These are phyloP conservation scores for Nothobranchius kuhntae DNA, from an alignment of 2,113 vertebrate genomes.

Conservation along the genomic window DNA sequence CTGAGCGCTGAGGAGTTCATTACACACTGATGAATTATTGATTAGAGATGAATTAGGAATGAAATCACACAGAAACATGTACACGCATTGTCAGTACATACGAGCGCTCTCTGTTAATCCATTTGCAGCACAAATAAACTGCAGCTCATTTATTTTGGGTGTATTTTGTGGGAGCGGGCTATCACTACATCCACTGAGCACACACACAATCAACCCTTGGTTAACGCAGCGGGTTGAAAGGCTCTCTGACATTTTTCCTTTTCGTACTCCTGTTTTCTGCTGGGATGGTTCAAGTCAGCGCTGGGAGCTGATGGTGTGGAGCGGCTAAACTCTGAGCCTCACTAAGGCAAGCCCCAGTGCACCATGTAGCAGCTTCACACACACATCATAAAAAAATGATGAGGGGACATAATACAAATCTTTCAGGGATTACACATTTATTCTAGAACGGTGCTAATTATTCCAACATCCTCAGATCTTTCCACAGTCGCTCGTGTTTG, in stretches of 20 bases:
- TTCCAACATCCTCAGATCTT: constrained; percentile 28
- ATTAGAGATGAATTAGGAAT: constrained; percentile 54
- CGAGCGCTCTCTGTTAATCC: constrained; percentile 6
- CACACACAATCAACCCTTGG: neutral
- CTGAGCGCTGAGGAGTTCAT: constrained; percentile 55
- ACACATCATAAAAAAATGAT: constrained; percentile 46
- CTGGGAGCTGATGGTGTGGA: constrained; percentile 12
- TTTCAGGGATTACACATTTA: constrained; percentile 45
- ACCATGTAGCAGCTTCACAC: constrained; percentile 22
- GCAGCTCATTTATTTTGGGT: neutral
- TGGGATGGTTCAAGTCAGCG: constrained; percentile 28
- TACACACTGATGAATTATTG: constrained; percentile 63
- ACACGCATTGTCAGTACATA: constrained; percentile 15
- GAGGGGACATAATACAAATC: constrained; percentile 38
- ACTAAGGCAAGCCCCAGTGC: constrained; percentile 22
- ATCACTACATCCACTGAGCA: constrained; percentile 21
- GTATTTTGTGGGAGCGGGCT: neutral
- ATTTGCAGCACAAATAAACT: constrained; percentile 14
- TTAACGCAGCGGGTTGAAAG: constrained; percentile 7
- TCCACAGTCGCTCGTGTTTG: constrained; percentile 11
- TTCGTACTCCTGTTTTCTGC: neutral
- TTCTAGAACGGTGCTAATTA: constrained; percentile 37
- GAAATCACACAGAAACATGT: constrained; percentile 37
- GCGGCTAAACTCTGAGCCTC: constrained; percentile 33
- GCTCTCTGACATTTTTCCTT: constrained; percentile 1